Base-by-base conservation (phyloP, 2,113 vertebrate genomes). In the Benitochromis conjunctus region DNA sequence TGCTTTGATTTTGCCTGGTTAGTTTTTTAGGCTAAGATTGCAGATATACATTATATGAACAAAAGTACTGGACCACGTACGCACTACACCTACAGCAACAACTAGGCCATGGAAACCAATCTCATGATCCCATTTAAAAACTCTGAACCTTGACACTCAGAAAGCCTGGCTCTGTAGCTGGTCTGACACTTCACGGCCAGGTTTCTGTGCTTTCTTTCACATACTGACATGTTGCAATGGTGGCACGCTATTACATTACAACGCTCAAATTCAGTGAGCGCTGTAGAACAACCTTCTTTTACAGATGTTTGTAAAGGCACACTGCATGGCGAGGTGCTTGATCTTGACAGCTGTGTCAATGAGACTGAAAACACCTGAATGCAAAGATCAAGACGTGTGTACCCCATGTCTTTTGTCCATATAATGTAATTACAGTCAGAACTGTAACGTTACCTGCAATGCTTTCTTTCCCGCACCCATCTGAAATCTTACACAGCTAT, bases 81-180 rank as follows among this genome's bases (percentile, higher is more conserved):
- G 41, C 36, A 66, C 21, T 66, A 66, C 62, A 66, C n/a, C 62
- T 66, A 2, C 60, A 5, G 19, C 6, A 24, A 66, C 19, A 66
- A 19, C 11, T 5, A 41, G 19, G 0, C 36, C 0, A 41, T 41
- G 62, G 7, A 66, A 66, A 4, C 36, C 36, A 41, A 66, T 66
- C 36, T 21, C 62, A 41, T 21, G 36, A 64, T 21, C 34, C 0
- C 11, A 66, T 66, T 38, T 66, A 21, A 38, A 66, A 66, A 66
- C 11, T 38, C 3, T 66, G 62, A 38, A 8, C 62, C 62, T 38
- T 66, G 62, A 36, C 36, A 41, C 0, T 66, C 19, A 24, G 62
- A 21, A 41, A 41, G 7, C 62, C 62, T 41, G 62, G 62, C 36
- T 41, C 1, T 41, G 62, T 0, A 66, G 14, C n/a, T 66, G 12